phyloP scores from a whole-genome alignment of 2,113 vertebrate genomes.

The Pavo muticus region DNA sequence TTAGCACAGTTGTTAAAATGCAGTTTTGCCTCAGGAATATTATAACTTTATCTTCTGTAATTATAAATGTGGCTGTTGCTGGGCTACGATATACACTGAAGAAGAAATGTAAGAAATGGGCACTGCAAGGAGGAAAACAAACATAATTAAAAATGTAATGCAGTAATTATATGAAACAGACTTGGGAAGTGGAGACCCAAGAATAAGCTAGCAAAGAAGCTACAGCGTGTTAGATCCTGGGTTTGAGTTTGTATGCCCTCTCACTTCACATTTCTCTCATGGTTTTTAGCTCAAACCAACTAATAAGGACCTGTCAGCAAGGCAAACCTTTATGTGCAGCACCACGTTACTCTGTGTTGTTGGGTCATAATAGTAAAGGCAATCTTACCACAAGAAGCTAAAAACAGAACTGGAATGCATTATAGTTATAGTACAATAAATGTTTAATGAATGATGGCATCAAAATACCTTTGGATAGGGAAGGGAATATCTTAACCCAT shows the following conservation, averaged over 20 bases:
- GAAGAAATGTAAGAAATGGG: conserved; percentile 5
- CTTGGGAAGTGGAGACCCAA: neutral
- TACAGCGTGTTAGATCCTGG: neutral
- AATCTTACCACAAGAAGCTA: conserved; percentile 8
- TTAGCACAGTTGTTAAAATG: conserved; percentile 71
- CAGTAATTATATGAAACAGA: neutral
- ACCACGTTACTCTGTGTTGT: neutral
- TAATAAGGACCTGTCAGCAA: conserved; percentile 68
- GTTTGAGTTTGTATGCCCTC: conserved; percentile 51
- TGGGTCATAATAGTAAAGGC: neutral
- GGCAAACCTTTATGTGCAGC: conserved; percentile 50
- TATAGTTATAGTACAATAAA: neutral
- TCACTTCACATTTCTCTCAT: conserved; percentile 61
- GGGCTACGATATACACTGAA: conserved; percentile 2
- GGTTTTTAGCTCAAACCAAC: conserved; percentile 72
- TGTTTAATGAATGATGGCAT: neutral
- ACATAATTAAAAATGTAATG: conserved; percentile 53
- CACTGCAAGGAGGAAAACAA: conserved; percentile 30
- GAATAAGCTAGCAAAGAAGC: conserved; percentile 13
- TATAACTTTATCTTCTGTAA: conserved; percentile 69
- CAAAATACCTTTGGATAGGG: conserved; percentile 7
- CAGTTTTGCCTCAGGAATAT: conserved; percentile 67
- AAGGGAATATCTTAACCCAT: neutral
- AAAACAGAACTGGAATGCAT: neutral
- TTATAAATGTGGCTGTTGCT: conserved; percentile 65